Evolutionary conservation across 2,113 vertebrate genomes (phyloP), one percentile per base, ranked within the genome.

Genomic region (Chloebia gouldiae): DNA sequence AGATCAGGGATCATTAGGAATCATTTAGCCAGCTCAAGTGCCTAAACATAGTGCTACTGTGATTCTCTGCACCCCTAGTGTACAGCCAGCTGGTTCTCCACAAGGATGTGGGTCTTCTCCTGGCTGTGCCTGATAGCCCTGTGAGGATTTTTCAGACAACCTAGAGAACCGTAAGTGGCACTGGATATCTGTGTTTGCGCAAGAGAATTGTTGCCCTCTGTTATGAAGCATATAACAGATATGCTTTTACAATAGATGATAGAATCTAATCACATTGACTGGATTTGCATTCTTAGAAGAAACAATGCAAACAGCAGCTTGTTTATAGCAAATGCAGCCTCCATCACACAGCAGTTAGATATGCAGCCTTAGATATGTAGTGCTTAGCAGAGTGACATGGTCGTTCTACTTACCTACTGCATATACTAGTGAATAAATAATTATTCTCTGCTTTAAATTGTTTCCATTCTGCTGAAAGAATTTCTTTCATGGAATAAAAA

Each of bases 361-460:
- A 50, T 1, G 0, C n/a, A n/a, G 30, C 11, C n/a, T 57, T 51
- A 81, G 40, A 53, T 54, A 50, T 1, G 0, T 66, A 51, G 35
- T 28, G 13, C 5, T 54, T 70, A 33, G 5, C 31, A 42, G 17
- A 63, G 35, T 72, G 44, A 40, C 16, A 14, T 27, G 10, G 24
- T 64, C 0, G 0, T 60, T 16, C 16, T 51, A 42, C 35, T 10
- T 37, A 61, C 9, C 14, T 42, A 51, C 16, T n/a, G 18, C 3
- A 2, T 21, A 8, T 42, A 68, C 44, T 35, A 66, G 6, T 63
- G 22, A 82, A 75, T 20, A 88, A 49, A 78, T 56, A 77, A 69
- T 49, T 81, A 40, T 33, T 54, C 25, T 82, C 10, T 33, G 5
- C 4, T 85, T 77, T 78, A 53, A 70, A 45, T 51, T 78, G 5